Base-by-base conservation (phyloP, 2,888 invertebrate genomes). In the Noctua fimbriata region DNA sequence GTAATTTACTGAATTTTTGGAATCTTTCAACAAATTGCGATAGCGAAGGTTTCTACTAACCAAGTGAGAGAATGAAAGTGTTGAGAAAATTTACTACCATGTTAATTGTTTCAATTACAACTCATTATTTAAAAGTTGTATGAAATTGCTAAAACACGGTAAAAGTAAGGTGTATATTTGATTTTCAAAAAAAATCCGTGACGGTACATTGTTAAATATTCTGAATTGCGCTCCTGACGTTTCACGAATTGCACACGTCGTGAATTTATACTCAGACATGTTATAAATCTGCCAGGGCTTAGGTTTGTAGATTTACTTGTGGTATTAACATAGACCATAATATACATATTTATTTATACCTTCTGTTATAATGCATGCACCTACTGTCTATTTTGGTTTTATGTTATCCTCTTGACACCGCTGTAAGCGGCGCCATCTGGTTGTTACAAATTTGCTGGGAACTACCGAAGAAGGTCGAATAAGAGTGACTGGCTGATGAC, bases 201-300 rank as follows among this genome's bases (percentile, higher is more conserved):
- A 21, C 44, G 6, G 5, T 10, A 28, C 14, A 21, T 73, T 32
- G 28, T 66, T n/a, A 47, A 70, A n/a, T 49, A 36, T 36, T 18
- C 12, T 36, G n/a, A n/a, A n/a, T 32, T 21, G n/a, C 32, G 0
- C 24, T 52, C 9, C 44, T 12, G 1, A 32, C 12, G 10, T 24
- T 44, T 69, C n/a, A 12, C 24, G 49, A 78, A 71, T 58, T 67
- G 41, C 10, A 60, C 41, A 79, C 58, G 32, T 44, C 58, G 32
- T 44, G 32, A 67, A 72, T 44, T 44, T 1, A 44, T 72, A 24
- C 58, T 28, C 21, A 67, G 32, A 55, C 32, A 52, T 69, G n/a
- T 18, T 63, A 24, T 79, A 28, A 21, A 79, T 47, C n/a, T 36
- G 16, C 18, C 12, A 10, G 2, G 5, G 9, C 24, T 65, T 72